phyloP scores from a whole-genome alignment of 2,113 vertebrate species.

The Ceyx melanurus region DNA sequence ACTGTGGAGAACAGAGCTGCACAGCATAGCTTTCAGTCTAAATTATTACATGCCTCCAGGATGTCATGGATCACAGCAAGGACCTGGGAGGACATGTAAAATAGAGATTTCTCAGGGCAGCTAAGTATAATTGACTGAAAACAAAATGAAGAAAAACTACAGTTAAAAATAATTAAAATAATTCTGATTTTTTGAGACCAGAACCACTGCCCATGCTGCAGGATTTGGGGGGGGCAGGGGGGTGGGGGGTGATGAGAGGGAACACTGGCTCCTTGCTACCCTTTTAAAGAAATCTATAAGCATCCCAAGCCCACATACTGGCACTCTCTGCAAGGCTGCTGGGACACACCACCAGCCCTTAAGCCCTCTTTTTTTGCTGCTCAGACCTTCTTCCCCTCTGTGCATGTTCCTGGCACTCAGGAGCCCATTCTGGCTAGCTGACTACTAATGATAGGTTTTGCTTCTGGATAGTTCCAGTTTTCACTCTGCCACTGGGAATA shows the following conservation, averaged over 20 bases:
- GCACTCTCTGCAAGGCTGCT: background rate
- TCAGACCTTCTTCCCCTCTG: background rate
- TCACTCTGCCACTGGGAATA: slow-evolving; percentile 22
- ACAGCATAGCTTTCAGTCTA: slow-evolving; percentile 27
- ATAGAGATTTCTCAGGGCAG: background rate
- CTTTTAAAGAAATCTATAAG: background rate
- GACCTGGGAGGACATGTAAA: background rate
- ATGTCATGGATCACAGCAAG: slow-evolving; percentile 24
- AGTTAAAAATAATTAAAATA: background rate
- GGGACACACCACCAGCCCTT: background rate
- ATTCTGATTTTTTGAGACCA: background rate
- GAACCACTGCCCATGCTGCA: background rate
- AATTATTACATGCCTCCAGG: slow-evolving; percentile 41
- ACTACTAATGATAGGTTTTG: slow-evolving; percentile 22
- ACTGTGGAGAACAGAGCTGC: slow-evolving; percentile 14
- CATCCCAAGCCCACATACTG: background rate
- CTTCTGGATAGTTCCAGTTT: slow-evolving; percentile 38
- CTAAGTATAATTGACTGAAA: background rate
- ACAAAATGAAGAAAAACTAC: background rate
- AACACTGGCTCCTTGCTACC: background rate
- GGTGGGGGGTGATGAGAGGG: accelerated
- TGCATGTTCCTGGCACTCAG: background rate
- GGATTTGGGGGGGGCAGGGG: accelerated
- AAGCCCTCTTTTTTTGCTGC: background rate
- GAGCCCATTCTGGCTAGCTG: background rate